phyloP scores from a whole-genome alignment of 2,113 vertebrate species.

The Thamnophis sirtalis region DNA sequence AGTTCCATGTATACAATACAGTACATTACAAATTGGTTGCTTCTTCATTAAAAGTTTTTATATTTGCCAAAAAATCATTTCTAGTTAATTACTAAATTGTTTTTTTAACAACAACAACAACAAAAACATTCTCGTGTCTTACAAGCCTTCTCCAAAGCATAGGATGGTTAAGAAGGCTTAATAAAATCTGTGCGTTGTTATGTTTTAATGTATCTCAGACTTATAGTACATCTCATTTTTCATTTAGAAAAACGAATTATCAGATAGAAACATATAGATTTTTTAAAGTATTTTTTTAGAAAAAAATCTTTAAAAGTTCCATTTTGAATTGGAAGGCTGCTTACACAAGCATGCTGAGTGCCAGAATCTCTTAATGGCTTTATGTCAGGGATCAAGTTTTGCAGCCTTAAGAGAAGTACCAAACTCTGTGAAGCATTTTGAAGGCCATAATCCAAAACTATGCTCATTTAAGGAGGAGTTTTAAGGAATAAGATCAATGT shows the following conservation, averaged over 20 bases:
- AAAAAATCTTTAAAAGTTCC: background rate
- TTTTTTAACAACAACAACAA: no score
- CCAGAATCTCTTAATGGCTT: background rate
- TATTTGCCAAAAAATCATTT: background rate
- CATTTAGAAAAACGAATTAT: background rate
- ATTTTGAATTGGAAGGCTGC: background rate
- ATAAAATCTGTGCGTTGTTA: background rate
- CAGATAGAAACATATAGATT: background rate
- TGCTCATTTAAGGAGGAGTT: background rate
- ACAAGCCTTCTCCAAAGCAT: background rate
- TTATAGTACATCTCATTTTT: background rate
- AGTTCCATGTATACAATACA: background rate
- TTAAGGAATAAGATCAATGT: background rate
- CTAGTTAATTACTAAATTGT: background rate
- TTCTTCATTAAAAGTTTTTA: background rate
- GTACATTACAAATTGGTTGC: background rate
- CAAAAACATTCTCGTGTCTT: background rate
- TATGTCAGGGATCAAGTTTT: background rate
- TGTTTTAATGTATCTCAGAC: background rate
- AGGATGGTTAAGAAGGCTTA: background rate
- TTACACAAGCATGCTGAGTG: background rate
- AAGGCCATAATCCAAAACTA: background rate
- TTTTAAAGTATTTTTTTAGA: background rate
- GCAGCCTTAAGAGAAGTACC: background rate
- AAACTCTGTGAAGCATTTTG: background rate